phyloP scores from a whole-genome alignment of 2,888 invertebrate genomes.

The Chesias legatella region DNA sequence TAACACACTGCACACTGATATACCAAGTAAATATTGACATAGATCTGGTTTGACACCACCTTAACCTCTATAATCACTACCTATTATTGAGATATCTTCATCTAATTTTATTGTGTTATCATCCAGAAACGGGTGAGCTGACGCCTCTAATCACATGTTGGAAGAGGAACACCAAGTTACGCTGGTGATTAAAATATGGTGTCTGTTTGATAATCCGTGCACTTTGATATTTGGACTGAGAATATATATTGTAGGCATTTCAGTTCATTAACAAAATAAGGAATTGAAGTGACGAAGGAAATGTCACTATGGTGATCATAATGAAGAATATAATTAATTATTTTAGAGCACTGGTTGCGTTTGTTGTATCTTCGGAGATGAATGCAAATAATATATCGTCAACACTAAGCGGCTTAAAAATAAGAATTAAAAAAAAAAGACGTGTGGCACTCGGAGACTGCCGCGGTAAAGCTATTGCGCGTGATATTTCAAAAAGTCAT shows the following conservation, averaged over 20 bases:
- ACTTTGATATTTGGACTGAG: conserved; percentile 4
- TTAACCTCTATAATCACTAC: conserved; percentile 64
- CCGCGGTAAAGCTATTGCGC: no score
- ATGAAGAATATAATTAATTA: no score
- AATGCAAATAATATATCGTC: no score
- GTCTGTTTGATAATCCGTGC: conserved; percentile 12
- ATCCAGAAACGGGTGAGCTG: conserved; percentile 12
- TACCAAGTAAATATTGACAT: conserved; percentile 71
- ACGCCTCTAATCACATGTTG: background rate
- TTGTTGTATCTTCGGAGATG: no score
- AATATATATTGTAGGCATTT: background rate
- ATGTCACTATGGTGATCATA: no score
- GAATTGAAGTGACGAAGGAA: background rate
- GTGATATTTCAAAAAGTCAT: no score
- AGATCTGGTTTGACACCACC: conserved; percentile 64
- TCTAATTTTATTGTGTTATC: conserved; percentile 24
- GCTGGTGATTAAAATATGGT: conserved; percentile 9
- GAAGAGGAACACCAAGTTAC: no score
- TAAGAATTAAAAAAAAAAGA: no score
- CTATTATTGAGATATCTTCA: conserved; percentile 62
- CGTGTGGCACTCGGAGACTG: no score
- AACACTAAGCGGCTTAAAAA: no score
- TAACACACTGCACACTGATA: conserved; percentile 27
- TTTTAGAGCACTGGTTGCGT: no score
- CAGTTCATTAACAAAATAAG: background rate